Base-by-base conservation (phyloP, 37 sponge, comb jelly and placozoan genomes). In the Chondrosia reniformis region DNA sequence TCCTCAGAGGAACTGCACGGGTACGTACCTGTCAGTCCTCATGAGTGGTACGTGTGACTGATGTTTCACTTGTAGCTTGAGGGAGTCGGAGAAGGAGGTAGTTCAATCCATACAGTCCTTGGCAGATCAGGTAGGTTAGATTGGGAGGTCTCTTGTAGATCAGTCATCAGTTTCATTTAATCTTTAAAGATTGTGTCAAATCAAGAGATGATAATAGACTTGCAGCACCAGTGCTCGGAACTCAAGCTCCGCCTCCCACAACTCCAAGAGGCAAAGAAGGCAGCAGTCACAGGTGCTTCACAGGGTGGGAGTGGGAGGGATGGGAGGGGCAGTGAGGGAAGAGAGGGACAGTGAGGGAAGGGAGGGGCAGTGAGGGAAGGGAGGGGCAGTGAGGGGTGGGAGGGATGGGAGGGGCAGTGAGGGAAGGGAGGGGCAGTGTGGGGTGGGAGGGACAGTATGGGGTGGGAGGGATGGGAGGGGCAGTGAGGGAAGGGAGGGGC, bases 231-330 rank as follows among this genome's bases (percentile, higher is more conserved):
- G 7, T 38, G 39, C n/a, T 69, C 72, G n/a, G 72, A 69, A 21
- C n/a, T 69, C 3, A 30, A 44, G 22, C n/a, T 44, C 31, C 24
- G 44, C 31, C 38, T 37, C 2, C 72, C 72, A 39, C 72, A 39
- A 12, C 43, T 69, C 9, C 44, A 69, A 44, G 72, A 69, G n/a
- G 72, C 41, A 1, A 69, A 69, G 72, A 69, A 69, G 36, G 72
- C 72, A 4, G 72, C 72, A 21, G 43, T 69, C 31, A 69, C 72
- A 39, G 72, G 72, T 69, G 32, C 4, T 41, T 40, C 21, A 17
- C n/a, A n/a, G 2, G 7, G 3, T 24, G 66, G 3, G 34, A 31
- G 66, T 32, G 17, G 8, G 27, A 25, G 63, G 66, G 33, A 10
- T 49, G 15, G 10, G 10, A 15, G 10, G 15, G 15, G 8, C 19